Base-by-base conservation (phyloP, 2,888 invertebrate species). In the Andrena dorsata region DNA sequence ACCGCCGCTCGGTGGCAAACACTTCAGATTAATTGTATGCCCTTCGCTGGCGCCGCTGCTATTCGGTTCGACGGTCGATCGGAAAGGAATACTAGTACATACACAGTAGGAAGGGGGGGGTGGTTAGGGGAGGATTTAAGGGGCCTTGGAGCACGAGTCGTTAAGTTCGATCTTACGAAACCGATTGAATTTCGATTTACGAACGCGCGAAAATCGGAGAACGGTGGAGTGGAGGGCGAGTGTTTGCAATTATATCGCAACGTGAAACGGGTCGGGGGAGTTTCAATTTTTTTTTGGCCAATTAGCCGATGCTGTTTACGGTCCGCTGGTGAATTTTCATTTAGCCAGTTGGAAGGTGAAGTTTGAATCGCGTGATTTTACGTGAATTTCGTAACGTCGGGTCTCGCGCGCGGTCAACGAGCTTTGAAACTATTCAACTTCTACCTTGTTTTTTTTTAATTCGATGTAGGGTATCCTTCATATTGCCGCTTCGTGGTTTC, bases 11-110 rank as follows among this genome's bases (percentile, higher is more conserved):
- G 51, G 82, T 76, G 82, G 86, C 86, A 91, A 91, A 91, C 89
- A 88, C 88, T 89, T 86, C 85, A 88, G 90, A 91, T 92, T 92
- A 92, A 92, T 91, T 92, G 91, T 88, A 87, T 84, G 84, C 73
- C 83, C 75, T 82, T 80, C 76, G 70, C 41, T 4, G 41, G 41
- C 58, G 81, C 79, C 76, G 74, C 80, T 76, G 73, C 82, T 86
- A 88, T 86, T 87, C 86, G 83, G 79, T 80, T 77, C 84, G 65
- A 71, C 75, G 60, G 73, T 82, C 83, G 82, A 89, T 87, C 74
- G 80, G 70, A 71, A 53, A 47, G 72, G 76, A 79, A 85, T 78
- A 80, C 71, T 76, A 74, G 41, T 28, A 72, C 35, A 28, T 41
- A 41, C 41, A 4, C 30, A 51, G 26, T 47, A 30, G 10, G 13